These are phyloP conservation scores for Pocota personata DNA, from an alignment of 2,888 invertebrate genomes.

Conservation along the genomic window DNA sequence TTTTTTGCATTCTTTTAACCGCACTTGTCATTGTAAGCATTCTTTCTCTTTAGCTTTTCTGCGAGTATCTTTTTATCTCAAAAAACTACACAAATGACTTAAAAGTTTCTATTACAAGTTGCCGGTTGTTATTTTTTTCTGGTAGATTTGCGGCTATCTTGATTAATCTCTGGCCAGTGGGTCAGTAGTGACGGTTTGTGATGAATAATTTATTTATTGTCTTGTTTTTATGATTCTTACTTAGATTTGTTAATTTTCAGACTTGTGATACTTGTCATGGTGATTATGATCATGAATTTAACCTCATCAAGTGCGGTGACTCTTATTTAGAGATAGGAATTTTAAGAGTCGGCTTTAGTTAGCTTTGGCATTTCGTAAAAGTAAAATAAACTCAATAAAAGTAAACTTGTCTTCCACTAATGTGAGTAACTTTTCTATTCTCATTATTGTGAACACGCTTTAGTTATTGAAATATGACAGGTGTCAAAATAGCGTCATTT, in stretches of 20 bases:
- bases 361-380: no score
- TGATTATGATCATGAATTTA: neutral
- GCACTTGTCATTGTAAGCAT: conserved; percentile 44
- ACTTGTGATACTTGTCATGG: neutral
- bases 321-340: no score
- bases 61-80: neutral
- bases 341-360: no score
- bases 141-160: neutral
- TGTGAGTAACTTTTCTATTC: no score
- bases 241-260: neutral
- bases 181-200: conserved; percentile 11
- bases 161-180: conserved; percentile 3
- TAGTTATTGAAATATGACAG: no score
- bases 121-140: neutral
- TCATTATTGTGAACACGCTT: no score
- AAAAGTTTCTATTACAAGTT: neutral
- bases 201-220: conserved; percentile 29
- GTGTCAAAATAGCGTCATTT: no score
- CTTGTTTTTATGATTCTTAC: neutral
- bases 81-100: conserved; percentile 2
- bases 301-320: neutral
- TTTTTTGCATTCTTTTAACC: conserved; percentile 24
- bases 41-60: neutral
- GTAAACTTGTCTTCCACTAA: no score
- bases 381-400: no score